Base-by-base conservation (phyloP, 2,797 vertebrate genomes). In the Selene dorsalis region DNA sequence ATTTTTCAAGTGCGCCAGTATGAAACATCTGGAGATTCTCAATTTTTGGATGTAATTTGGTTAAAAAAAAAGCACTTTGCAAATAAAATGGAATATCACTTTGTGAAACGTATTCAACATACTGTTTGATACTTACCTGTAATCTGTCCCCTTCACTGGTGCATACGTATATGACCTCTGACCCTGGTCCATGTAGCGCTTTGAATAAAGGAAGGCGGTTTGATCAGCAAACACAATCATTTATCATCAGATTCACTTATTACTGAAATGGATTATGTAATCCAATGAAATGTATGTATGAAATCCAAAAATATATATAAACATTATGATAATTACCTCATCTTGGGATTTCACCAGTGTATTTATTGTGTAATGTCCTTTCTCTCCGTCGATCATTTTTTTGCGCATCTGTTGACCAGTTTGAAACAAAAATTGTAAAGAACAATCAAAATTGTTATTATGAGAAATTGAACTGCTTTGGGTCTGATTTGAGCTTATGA, bases 311-410 rank as follows among this genome's bases (percentile, higher is more conserved):
- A 35, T 8, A 35, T 9, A 35, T 1, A 35, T 5, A 32, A 3
- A 35, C 7, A 35, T 35, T 9, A 35, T 35, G 9, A 35, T 35
- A 35, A 89, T 96, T 94, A 99, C 98, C 97, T 99, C 96, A 94
- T 99, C 97, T 71, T 97, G 96, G 72, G 97, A 99, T 91, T 98
- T 99, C 80, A 99, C 95, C 83, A 97, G 82, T 0, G 97, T 97
- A 81, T 90, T 87, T 85, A 98, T 95, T 17, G 91, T 95, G 75
- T 91, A 93, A 84, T 94, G 91, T 39, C 96, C 97, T 53, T 63
- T 96, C 55, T 85, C 47, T 52, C 93, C 96, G 39, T 98, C 95
- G 68, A 99, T 99, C 98, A 99, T 99, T 84, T 95, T 93, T 88
- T 85, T 95, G 69, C 97, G 94, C 89, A 99, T 98, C 98, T 99